Conservation (phyloP, 2,888 invertebrate genomes). For the Tuta absoluta region DNA sequence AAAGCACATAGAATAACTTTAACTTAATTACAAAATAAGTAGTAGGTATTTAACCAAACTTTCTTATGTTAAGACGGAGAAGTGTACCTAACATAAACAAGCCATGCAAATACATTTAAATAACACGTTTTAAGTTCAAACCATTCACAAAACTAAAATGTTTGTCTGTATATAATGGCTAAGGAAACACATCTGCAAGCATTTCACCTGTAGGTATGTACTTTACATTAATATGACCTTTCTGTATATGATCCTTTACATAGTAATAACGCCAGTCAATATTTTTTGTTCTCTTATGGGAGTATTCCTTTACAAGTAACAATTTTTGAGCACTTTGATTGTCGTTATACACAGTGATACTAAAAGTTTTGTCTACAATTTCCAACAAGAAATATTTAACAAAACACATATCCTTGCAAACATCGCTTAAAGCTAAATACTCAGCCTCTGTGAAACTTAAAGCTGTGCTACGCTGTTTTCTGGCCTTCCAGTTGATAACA, state of each 20-base stretch:
- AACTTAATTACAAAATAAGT: no score
- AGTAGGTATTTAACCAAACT: no score
- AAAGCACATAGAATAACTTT: no score
- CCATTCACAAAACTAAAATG: not conserved
- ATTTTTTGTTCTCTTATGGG: not conserved
- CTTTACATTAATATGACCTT: not conserved
- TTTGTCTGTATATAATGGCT: not conserved
- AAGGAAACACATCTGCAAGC: not conserved
- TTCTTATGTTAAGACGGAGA: no score
- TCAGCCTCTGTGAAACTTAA: not conserved
- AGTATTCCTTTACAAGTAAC: not conserved
- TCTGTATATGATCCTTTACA: slow-evolving; percentile 3
- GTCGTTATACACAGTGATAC: slow-evolving; percentile 1
- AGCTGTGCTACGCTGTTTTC: not conserved
- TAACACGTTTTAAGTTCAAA: not conserved
- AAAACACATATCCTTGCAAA: not conserved
- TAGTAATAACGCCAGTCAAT: not conserved
- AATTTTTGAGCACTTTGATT: slow-evolving; percentile 14
- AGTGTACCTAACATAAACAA: no score
- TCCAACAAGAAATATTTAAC: not conserved
- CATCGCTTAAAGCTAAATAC: not conserved
- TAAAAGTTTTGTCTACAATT: not conserved
- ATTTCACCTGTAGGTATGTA: not conserved
- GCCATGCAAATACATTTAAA: no score
- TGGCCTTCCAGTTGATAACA: no score